phyloP scores from a whole-genome alignment of 2,888 invertebrate species.

The Ichneumoninae sp. region DNA sequence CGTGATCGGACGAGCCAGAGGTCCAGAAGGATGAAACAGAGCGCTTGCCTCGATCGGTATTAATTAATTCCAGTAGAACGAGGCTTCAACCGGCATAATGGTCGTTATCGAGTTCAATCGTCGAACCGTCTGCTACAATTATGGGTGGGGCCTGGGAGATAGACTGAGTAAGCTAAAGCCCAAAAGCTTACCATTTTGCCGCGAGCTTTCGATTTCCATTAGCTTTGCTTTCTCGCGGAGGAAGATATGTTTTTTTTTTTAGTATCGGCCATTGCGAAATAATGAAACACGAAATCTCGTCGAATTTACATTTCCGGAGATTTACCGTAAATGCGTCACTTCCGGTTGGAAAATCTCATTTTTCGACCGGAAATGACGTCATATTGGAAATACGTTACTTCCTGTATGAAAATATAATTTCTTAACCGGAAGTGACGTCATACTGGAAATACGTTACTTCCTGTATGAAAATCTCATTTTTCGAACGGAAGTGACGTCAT shows the following conservation, averaged over 20 bases:
- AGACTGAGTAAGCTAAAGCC: constrained; percentile 6
- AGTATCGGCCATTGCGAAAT: too few relatives aligned
- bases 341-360: too few relatives aligned
- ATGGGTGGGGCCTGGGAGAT: constrained; percentile 28
- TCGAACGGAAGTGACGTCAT: too few relatives aligned
- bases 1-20: constrained; percentile 33
- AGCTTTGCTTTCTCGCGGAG: not conserved
- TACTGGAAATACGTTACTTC: too few relatives aligned
- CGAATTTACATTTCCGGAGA: too few relatives aligned
- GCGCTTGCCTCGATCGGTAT: constrained; percentile 53
- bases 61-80: constrained; percentile 58
- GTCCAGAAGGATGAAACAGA: constrained; percentile 43
- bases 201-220: not conserved
- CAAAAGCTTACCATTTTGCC: constrained; percentile 9
- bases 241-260: not conserved
- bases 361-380: too few relatives aligned
- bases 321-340: too few relatives aligned
- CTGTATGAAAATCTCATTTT: too few relatives aligned
- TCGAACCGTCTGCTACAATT: constrained; percentile 43
- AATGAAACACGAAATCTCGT: constrained; percentile 14
- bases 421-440: too few relatives aligned
- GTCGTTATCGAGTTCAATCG: constrained; percentile 65
- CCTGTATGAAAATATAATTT: constrained; percentile 1
- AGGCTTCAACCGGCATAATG: constrained; percentile 54
- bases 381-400: too few relatives aligned